phyloP scores from a whole-genome alignment of 2,888 invertebrate genomes.

The Eupithecia tripunctaria region DNA sequence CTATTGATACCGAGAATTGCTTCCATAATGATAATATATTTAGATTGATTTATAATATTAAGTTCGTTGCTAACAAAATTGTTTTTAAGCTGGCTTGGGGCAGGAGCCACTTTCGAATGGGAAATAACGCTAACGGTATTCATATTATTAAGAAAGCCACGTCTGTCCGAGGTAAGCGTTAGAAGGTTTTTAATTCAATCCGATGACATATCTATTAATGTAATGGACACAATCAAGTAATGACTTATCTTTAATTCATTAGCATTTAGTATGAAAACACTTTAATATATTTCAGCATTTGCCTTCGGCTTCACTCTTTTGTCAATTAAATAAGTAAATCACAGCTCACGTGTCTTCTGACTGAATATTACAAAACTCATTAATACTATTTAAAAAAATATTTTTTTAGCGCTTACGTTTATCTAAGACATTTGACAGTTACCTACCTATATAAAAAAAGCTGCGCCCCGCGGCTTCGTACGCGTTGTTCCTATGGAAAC shows the following conservation, averaged over 20 bases:
- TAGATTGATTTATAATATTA: conserved; percentile 47
- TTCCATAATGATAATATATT: conserved; percentile 48
- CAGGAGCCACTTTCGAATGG: conserved; percentile 55
- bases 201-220: background rate
- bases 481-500: too few species aligned
- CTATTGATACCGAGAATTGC: conserved; percentile 57
- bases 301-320: background rate
- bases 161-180: background rate
- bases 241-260: conserved; percentile 5
- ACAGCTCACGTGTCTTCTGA: background rate
- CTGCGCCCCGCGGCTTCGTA: too few species aligned
- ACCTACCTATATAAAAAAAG: too few species aligned
- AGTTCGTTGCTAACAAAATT: conserved; percentile 33
- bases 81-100: conserved; percentile 21
- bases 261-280: background rate
- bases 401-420: too few species aligned
- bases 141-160: conserved; percentile 36
- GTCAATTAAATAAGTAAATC: background rate
- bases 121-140: conserved; percentile 46
- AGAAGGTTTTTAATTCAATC: background rate
- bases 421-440: too few species aligned
- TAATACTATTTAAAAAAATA: too few species aligned
- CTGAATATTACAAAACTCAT: too few species aligned
- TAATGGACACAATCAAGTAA: conserved; percentile 11
- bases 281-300: background rate